phyloP scores from a whole-genome alignment of 2,888 invertebrate genomes.

The Argynnis bischoffii region DNA sequence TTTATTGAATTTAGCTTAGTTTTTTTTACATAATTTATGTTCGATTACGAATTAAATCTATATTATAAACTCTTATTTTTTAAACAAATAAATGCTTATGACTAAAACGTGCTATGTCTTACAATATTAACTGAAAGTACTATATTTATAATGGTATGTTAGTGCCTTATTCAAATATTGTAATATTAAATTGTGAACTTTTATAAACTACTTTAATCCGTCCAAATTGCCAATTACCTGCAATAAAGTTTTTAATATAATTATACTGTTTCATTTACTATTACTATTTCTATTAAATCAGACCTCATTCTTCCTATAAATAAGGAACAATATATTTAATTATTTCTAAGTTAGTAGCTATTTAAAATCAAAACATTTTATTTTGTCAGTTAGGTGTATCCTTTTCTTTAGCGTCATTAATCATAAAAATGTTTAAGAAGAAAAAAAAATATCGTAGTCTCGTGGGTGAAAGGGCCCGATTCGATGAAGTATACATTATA shows the following conservation, averaged over 20 bases:
- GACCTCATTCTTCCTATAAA: no score
- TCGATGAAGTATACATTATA: constrained; percentile 24
- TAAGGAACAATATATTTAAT: no score
- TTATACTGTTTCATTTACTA: constrained; percentile 40
- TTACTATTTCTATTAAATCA: not conserved
- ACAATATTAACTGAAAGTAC: constrained; percentile 60
- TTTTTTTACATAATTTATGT: constrained; percentile 75
- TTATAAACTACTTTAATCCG: constrained; percentile 57
- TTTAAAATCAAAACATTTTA: no score
- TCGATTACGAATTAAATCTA: constrained; percentile 68
- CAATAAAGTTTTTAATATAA: constrained; percentile 65
- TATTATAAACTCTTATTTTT: constrained; percentile 71
- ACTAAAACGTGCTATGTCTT: constrained; percentile 63
- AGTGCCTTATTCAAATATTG: constrained; percentile 66
- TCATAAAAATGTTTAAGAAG: no score
- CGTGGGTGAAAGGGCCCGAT: constrained; percentile 15
- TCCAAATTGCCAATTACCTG: constrained; percentile 72
- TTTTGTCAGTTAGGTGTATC: no score
- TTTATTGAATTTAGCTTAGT: constrained; percentile 73
- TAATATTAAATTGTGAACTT: constrained; percentile 55
- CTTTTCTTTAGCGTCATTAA: no score
- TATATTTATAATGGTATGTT: constrained; percentile 53
- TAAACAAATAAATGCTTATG: constrained; percentile 67
- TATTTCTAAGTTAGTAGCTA: no score
- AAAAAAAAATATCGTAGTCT: constrained; percentile 16